These are phyloP conservation scores for Mesochorus sp. DNA, from an alignment of 2,888 invertebrate species.

Conservation along the genomic window DNA sequence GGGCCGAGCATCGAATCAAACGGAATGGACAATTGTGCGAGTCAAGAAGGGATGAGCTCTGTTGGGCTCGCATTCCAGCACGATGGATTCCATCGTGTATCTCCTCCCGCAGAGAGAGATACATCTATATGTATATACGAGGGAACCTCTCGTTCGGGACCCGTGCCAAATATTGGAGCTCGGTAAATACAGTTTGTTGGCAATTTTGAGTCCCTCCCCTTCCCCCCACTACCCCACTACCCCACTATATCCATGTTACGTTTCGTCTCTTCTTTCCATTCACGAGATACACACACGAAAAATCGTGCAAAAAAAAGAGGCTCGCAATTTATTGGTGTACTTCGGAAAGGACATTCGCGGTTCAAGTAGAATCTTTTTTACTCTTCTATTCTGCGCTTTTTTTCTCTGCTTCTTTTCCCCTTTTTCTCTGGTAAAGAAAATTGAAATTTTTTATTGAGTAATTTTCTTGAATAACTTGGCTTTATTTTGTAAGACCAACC, in stretches of 20 bases:
- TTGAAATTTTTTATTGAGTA: too few species aligned
- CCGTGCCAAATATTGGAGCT: constrained; percentile 66
- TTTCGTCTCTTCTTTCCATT: constrained; percentile 9
- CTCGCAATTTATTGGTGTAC: constrained; percentile 44
- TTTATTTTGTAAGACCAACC: too few species aligned
- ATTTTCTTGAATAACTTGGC: too few species aligned
- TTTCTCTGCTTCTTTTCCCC: not conserved
- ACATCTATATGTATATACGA: not conserved
- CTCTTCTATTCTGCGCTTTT: not conserved
- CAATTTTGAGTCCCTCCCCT: constrained; percentile 63
- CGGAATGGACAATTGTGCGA: constrained; percentile 69
- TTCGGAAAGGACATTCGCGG: constrained; percentile 33
- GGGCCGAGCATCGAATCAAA: constrained; percentile 64
- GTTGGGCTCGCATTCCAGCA: constrained; percentile 23
- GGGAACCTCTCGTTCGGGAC: constrained; percentile 35
- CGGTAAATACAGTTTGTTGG: constrained; percentile 69
- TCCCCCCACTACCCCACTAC: too few species aligned
- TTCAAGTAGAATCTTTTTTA: constrained; percentile 27
- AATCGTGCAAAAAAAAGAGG: constrained; percentile 26
- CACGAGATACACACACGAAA: not conserved
- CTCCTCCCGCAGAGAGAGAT: constrained; percentile 15
- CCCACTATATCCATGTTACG: constrained; percentile 33
- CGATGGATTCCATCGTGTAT: too few species aligned
- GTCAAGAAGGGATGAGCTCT: constrained; percentile 60
- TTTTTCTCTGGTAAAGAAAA: not conserved